Base-by-base conservation (phyloP, 2,888 invertebrate genomes). In the Automeris io region DNA sequence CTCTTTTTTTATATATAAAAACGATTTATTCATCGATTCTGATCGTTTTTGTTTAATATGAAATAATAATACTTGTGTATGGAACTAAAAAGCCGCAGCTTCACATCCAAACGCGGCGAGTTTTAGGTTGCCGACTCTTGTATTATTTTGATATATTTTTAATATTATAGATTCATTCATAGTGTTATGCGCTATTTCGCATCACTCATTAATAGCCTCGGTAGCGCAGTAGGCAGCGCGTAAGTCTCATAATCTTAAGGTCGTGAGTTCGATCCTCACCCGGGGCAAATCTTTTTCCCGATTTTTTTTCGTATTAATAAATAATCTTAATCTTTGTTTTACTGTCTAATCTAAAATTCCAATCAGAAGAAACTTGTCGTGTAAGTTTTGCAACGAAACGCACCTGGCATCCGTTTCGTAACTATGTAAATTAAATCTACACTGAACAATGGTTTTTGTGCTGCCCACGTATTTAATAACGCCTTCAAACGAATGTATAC, bases 221-320 rank as follows among this genome's bases (percentile, higher is more conserved):
- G 91, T 92, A 89, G 92, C 92, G 92, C 93, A 93, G 93, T 92
- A 91, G 93, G 93, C 90, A 93, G 93, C 92, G 93, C 93, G 93
- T 93, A 91, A 93, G 92, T 93, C 93, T 93, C 92, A 93, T 93
- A 92, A 93, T 93, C 92, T 93, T 91, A 95, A 94, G 94, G 94
- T 94, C 94, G 94, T 94, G 94, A 94, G 94, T 95, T 94, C 94
- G 93, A 95, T 92, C 94, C 94, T 94, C 94, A 94, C 94, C 91
- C 92, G 93, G 93, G 92, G 92, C 92, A 93, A 54, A 47, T 23
- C 21, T 52, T 65, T 69, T 69, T 54, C 43, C 2, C 9, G 16
- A 5, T 19, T 19, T 11, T 33, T 31, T 33, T 16, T n/a, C 5
- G 8, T 16, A 29, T 7, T 26, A n/a, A 16, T 16, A n/a, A n/a